A percentile compares a stretch with the other conserved stretches of the same genome.
Evolutionary conservation across 2,888 invertebrate genomes (phyloP).

Genomic region (Orthosia incerta): DNA sequence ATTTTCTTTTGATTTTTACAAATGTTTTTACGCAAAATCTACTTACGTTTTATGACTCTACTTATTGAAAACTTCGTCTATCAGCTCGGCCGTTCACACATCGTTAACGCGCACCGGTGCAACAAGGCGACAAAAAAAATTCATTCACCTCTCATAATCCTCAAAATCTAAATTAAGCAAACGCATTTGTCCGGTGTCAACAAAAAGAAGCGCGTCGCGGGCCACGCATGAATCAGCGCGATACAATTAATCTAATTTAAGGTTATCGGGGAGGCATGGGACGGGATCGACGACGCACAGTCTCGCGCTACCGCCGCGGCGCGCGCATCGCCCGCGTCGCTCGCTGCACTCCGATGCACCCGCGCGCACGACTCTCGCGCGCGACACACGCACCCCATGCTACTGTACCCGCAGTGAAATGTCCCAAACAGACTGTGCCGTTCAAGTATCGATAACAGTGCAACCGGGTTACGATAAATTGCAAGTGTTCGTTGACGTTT

Average conservation of each 20-base stretch:
- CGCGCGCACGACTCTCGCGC: slow-evolving; percentile 53
- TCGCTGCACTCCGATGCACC: slow-evolving; percentile 66
- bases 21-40: not conserved
- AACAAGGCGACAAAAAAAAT: slow-evolving; percentile 69
- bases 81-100: slow-evolving; percentile 27
- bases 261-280: slow-evolving; percentile 88
- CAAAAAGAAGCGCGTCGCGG: slow-evolving; percentile 82
- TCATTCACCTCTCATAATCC: slow-evolving; percentile 80
- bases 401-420: slow-evolving; percentile 85
- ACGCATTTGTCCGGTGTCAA: slow-evolving; percentile 87
- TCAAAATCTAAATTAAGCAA: slow-evolving; percentile 83
- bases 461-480: slow-evolving; percentile 85
- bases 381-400: slow-evolving; percentile 70
- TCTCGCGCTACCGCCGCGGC: slow-evolving; percentile 83
- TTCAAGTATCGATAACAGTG: slow-evolving; percentile 88
- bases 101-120: slow-evolving; percentile 44
- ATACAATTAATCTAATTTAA: slow-evolving; percentile 91
- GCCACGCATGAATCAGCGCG: slow-evolving; percentile 87
- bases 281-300: slow-evolving; percentile 87
- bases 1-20: not conserved
- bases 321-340: slow-evolving; percentile 81
- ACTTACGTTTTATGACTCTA: not conserved
- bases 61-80: slow-evolving; percentile 16
- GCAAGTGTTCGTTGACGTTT: slow-evolving; percentile 89
- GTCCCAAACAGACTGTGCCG: slow-evolving; percentile 89